Evolutionary conservation across 2,797 vertebrate genomes (phyloP).

Genomic region (Poeciliopsis turneri): DNA sequence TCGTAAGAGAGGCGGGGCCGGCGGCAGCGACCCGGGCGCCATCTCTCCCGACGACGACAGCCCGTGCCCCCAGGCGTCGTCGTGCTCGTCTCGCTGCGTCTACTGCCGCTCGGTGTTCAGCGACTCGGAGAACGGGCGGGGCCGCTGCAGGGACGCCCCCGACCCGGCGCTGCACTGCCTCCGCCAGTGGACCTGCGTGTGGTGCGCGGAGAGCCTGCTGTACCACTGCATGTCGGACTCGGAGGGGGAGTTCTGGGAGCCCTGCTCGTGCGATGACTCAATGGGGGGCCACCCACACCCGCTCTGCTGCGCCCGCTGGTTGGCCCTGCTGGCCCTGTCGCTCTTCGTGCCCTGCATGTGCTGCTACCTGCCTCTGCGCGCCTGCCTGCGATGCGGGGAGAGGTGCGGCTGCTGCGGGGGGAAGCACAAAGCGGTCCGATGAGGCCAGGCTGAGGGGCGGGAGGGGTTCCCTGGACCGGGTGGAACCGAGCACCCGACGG

Average conservation of each 20-base stretch:
- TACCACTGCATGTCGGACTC: constrained; percentile 98
- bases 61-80: constrained; percentile 82
- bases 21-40: constrained; percentile 63
- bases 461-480: constrained; percentile 44
- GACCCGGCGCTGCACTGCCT: constrained; percentile 90
- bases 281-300: constrained; percentile 83
- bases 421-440: constrained; percentile 92
- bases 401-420: constrained; percentile 91
- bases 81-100: constrained; percentile 86
- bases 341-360: constrained; percentile 95
- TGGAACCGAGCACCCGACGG: constrained; percentile 50
- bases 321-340: constrained; percentile 88
- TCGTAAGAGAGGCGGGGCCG: constrained; percentile 80
- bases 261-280: constrained; percentile 90
- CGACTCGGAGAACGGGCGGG: constrained; percentile 88
- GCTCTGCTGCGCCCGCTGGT: constrained; percentile 91
- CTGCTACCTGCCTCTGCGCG: constrained; percentile 91
- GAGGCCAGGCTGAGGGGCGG: constrained; percentile 73
- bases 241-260: constrained; percentile 95
- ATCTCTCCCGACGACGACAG: constrained; percentile 85
- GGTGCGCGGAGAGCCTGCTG: constrained; percentile 94
- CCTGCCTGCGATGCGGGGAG: constrained; percentile 90
- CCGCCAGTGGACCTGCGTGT: constrained; percentile 92
- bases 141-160: constrained; percentile 90
- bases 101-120: constrained; percentile 94